Conservation (phyloP, 1,140 invertebrate species). For the Hydropsyche tenuis region DNA sequence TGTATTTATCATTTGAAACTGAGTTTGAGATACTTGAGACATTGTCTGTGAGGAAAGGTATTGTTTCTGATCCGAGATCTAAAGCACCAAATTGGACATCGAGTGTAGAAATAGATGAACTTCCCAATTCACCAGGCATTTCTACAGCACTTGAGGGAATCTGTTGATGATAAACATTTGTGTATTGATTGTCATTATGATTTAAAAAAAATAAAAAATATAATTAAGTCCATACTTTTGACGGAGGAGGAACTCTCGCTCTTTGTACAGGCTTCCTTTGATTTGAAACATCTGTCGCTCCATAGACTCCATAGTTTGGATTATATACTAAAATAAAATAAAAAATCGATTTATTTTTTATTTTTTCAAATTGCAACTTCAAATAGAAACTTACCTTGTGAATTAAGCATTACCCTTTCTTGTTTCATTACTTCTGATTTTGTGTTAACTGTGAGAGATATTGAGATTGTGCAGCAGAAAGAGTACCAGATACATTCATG, state of each 20-base stretch:
- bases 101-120: constrained; percentile 75
- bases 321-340: constrained; percentile 51
- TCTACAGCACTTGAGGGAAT: constrained; percentile 94
- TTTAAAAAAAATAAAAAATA: too few relatives aligned
- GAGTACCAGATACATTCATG: constrained; percentile 60
- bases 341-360: constrained; percentile 7
- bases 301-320: constrained; percentile 57
- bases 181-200: too few relatives aligned
- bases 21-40: constrained; percentile 33
- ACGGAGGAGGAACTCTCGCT: constrained; percentile 86
- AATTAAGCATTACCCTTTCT: constrained; percentile 61
- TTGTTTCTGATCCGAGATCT: constrained; percentile 79
- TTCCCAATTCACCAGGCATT: constrained; percentile 87
- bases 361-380: constrained; percentile 27
- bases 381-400: constrained; percentile 53
- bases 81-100: constrained; percentile 94
- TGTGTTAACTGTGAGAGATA: constrained; percentile 75
- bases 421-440: constrained; percentile 67
- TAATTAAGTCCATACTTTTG: constrained; percentile 68
- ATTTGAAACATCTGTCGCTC: constrained; percentile 53
- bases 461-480: constrained; percentile 75
- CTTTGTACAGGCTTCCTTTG: constrained; percentile 75
- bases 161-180: too few relatives aligned
- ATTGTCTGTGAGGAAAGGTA: constrained; percentile 55
- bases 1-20: constrained; percentile 32